Evolutionary conservation across 2,113 vertebrate species (phyloP), one percentile per base, ranked within the genome.

Genomic region (Gallinago jamesoni): DNA sequence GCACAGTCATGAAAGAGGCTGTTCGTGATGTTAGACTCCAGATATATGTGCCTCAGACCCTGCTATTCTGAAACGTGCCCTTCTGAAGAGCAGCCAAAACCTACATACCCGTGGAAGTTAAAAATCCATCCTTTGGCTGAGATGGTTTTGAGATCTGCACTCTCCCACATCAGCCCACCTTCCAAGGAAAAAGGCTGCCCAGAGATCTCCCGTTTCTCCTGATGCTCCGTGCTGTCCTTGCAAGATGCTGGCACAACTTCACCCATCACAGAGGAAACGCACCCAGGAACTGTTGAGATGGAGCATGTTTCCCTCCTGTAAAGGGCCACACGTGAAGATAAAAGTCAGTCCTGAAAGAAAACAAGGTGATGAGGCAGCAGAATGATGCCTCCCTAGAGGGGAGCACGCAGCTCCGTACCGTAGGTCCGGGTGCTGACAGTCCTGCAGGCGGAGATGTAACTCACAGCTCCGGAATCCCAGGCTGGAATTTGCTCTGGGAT

Each of bases 401-500:
- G 9, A 63, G 10, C 8, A 3, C 18, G 78, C 37, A 56, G 14
- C 35, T 79, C 43, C n/a, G 31, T 37, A 57, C 62, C 1, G 0
- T 75, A 52, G 8, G 31, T 57, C 47, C 68, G 27, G 35, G 70
- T n/a, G 12, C 67, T 83, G 84, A n/a, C 53, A 56, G 60, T 76
- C 45, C 77, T 69, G 23, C 60, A 37, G 2, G 2, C 0, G 0
- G 53, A 57, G 69, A 33, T 52, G 66, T 19, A 87, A 63, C 17
- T 79, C 87, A 57, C 39, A 76, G 35, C 24, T 83, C 67, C 77
- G 74, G 64, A 78, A 89, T 94, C 41, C 12, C 0, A 0, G 18
- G 56, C 35, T 91, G 86, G 80, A 96, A 84, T 81, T 89, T 78
- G 83, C 77, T 76, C 53, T 69, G 84, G 62, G 39, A 53, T 57